These are phyloP conservation scores for Poecile atricapillus DNA, from an alignment of 2,113 vertebrate genomes.

Conservation along the genomic window DNA sequence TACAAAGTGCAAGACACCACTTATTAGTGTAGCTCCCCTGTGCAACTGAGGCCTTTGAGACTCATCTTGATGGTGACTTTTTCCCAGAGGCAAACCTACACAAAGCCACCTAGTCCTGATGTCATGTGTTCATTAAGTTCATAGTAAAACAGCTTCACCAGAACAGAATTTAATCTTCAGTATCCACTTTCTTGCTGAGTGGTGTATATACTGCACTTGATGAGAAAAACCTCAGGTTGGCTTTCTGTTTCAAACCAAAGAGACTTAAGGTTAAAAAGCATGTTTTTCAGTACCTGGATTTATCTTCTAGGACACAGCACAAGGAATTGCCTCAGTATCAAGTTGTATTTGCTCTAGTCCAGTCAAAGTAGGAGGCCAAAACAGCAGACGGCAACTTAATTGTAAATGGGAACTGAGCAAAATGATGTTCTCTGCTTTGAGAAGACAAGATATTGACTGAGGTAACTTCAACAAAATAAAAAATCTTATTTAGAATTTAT, in stretches of 20 bases:
- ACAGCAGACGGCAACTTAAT: background rate
- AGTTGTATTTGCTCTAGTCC: background rate
- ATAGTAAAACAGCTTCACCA: background rate
- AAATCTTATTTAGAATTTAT: background rate
- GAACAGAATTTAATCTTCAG: background rate
- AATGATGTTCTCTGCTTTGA: background rate
- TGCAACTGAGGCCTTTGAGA: background rate
- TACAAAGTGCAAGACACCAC: background rate
- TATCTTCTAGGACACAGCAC: background rate
- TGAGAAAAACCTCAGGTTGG: accelerated
- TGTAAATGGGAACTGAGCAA: background rate
- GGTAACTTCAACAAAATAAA: background rate
- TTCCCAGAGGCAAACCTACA: background rate
- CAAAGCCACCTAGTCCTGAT: background rate
- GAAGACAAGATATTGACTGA: background rate
- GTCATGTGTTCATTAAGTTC: background rate
- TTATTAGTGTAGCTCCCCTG: background rate
- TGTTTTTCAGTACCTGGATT: background rate
- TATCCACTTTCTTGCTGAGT: background rate
- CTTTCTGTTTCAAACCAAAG: background rate
- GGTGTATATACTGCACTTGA: background rate
- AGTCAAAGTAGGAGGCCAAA: background rate
- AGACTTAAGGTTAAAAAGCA: background rate
- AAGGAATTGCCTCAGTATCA: background rate
- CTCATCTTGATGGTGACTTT: background rate